These are phyloP conservation scores for Coendou prehensilis DNA, from an alignment of 2,797 vertebrate species.

Conservation along the genomic window DNA sequence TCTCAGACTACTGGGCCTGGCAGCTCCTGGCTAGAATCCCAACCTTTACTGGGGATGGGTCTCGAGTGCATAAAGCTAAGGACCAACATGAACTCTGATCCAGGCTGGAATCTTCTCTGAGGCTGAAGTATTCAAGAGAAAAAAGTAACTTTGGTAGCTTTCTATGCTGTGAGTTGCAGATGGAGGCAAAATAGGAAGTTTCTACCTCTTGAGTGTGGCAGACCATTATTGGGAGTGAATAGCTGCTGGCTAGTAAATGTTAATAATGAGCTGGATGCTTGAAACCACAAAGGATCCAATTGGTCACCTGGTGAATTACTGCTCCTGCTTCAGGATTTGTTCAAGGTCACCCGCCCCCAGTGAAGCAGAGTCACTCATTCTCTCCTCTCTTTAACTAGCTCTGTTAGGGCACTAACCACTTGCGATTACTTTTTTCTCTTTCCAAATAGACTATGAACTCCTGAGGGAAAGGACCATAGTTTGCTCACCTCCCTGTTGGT, in stretches of 20 bases:
- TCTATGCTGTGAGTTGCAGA: not conserved
- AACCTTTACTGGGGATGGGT: not conserved
- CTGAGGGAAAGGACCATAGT: not conserved
- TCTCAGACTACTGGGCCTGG: not conserved
- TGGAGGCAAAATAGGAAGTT: not conserved
- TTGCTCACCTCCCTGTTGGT: not conserved
- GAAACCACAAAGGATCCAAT: not conserved
- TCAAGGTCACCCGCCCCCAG: not conserved
- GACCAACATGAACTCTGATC: conserved; percentile 14
- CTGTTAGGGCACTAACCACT: not conserved
- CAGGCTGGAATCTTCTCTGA: conserved; percentile 43
- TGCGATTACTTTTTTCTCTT: conserved; percentile 1
- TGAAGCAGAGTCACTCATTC: not conserved
- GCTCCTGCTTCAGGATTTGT: not conserved
- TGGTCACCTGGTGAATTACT: not conserved
- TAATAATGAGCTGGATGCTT: not conserved
- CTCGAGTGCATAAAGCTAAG: not conserved
- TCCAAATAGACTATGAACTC: not conserved
- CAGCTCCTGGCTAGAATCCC: not conserved
- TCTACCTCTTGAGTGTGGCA: accelerated
- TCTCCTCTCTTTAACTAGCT: not conserved
- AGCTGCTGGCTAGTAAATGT: not conserved
- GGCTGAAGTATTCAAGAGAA: not conserved
- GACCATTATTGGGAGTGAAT: too few species aligned
- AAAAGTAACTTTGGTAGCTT: not conserved